phyloP scores from a whole-genome alignment of 2,113 vertebrate genomes.

The Polypterus senegalus region DNA sequence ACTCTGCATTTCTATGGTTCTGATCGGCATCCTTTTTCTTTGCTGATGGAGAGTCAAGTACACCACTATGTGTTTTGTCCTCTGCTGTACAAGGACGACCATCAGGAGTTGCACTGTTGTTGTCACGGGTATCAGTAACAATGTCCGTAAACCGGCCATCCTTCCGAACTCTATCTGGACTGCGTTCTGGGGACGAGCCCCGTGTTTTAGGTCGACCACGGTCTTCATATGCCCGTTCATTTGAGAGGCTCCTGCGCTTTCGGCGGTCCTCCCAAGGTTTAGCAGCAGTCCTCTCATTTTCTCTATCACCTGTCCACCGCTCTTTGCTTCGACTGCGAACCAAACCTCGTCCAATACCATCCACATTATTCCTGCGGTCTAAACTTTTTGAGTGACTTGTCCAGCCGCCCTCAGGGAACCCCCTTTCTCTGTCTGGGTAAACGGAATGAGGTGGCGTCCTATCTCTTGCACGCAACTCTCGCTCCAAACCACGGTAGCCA shows the following conservation, averaged over 20 bases:
- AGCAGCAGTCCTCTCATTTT: slow-evolving; percentile 40
- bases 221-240: slow-evolving; percentile 58
- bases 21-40: slow-evolving; percentile 59
- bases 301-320: slow-evolving; percentile 64
- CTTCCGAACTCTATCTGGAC: slow-evolving; percentile 65
- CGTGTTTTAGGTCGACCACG: slow-evolving; percentile 55
- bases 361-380: slow-evolving; percentile 62
- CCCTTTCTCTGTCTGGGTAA: slow-evolving; percentile 62
- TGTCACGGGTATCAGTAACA: slow-evolving; percentile 59
- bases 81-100: slow-evolving; percentile 51
- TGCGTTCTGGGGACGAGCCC: slow-evolving; percentile 60
- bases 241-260: slow-evolving; percentile 66
- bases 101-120: slow-evolving; percentile 53
- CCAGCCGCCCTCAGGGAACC: slow-evolving; percentile 70
- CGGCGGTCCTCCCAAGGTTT: slow-evolving; percentile 67
- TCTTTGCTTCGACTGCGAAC: slow-evolving; percentile 69
- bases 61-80: slow-evolving; percentile 42
- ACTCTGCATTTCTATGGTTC: slow-evolving; percentile 63
- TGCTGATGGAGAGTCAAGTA: slow-evolving; percentile 36
- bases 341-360: slow-evolving; percentile 56
- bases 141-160: slow-evolving; percentile 67
- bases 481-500: slow-evolving; percentile 72
- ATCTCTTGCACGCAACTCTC: slow-evolving; percentile 73
- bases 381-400: slow-evolving; percentile 65
- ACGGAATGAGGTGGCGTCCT: slow-evolving; percentile 70